Conservation (phyloP, 2,888 invertebrate genomes). For the Drosophila monieri region DNA sequence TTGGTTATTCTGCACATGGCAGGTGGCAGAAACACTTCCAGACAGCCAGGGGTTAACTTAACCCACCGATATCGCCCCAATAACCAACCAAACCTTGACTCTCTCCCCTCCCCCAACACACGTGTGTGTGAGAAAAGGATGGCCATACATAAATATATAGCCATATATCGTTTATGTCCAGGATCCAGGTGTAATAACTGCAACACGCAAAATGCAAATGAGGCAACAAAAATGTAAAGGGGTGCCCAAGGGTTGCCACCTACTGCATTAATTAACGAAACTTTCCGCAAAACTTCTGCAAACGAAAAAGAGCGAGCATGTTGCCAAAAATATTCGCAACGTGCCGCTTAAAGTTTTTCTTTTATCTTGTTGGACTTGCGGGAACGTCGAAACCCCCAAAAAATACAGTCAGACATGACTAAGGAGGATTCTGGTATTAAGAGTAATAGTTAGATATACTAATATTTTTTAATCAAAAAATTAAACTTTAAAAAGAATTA, state of each 20-base stretch:
- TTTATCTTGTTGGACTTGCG: constrained; percentile 36
- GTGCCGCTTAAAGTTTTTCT: constrained; percentile 46
- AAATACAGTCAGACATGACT: constrained; percentile 12
- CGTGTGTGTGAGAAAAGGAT: constrained; percentile 9
- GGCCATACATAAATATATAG: constrained; percentile 1
- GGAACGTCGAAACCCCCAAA: constrained; percentile 18
- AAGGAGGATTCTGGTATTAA: background rate
- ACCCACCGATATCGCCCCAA: constrained; percentile 17
- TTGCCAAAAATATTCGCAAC: constrained; percentile 37
- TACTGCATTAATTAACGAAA: constrained; percentile 41
- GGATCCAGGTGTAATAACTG: constrained; percentile 70
- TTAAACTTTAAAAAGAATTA: too few species aligned
- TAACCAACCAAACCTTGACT: constrained; percentile 12
- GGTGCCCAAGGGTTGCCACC: constrained; percentile 29
- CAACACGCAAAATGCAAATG: constrained; percentile 73
- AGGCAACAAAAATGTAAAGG: constrained; percentile 16
- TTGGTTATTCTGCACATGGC: constrained; percentile 38
- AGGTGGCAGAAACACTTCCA: constrained; percentile 35
- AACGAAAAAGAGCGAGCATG: constrained; percentile 15
- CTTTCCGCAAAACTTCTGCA: constrained; percentile 44
- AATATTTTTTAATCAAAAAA: too few species aligned
- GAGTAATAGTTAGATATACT: too few species aligned
- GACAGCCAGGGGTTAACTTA: constrained; percentile 26
- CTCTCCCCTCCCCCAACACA: constrained; percentile 1
- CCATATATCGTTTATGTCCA: constrained; percentile 34